Evolutionary conservation across 2,888 invertebrate species (phyloP).

Genomic region (Coenonympha arcania): DNA sequence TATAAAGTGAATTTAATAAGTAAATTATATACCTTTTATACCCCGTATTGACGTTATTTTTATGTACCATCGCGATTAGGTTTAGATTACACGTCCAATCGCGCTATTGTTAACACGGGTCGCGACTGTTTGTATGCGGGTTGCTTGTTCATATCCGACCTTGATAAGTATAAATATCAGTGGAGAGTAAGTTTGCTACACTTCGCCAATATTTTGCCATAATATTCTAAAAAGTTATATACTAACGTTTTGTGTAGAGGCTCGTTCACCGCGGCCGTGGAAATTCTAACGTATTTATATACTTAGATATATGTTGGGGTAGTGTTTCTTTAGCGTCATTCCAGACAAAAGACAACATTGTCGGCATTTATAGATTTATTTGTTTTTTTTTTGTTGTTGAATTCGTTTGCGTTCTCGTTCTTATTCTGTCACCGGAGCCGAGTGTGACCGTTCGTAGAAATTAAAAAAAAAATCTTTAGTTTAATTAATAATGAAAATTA

Average conservation of each 20-base stretch:
- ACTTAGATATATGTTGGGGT: conserved; percentile 34
- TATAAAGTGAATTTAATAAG: background rate
- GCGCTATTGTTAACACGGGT: conserved; percentile 47
- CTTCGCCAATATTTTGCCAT: conserved; percentile 73
- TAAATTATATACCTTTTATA: conserved; percentile 11
- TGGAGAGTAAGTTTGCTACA: conserved; percentile 49
- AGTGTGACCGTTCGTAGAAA: conserved; percentile 43
- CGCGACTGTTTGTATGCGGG: conserved; percentile 16
- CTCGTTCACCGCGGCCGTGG: conserved; percentile 48
- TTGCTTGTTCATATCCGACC: conserved; percentile 49
- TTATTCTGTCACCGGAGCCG: conserved; percentile 40
- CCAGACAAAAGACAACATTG: conserved; percentile 73
- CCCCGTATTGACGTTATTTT: conserved; percentile 5
- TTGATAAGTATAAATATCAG: conserved; percentile 51
- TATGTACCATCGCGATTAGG: conserved; percentile 3
- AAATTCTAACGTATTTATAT: conserved; percentile 57
- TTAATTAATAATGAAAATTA: conserved; percentile 46
- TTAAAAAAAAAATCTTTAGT: conserved; percentile 50
- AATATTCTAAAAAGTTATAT: conserved; percentile 49
- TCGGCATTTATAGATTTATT: conserved; percentile 71
- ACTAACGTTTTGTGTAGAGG: conserved; percentile 51
- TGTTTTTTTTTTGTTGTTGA: conserved; percentile 36
- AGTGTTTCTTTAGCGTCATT: conserved; percentile 61
- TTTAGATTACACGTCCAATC: conserved; percentile 1
- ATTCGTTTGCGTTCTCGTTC: conserved; percentile 33